Conservation (phyloP, 2,797 vertebrate genomes). For the Periophthalmus magnuspinnatus region DNA sequence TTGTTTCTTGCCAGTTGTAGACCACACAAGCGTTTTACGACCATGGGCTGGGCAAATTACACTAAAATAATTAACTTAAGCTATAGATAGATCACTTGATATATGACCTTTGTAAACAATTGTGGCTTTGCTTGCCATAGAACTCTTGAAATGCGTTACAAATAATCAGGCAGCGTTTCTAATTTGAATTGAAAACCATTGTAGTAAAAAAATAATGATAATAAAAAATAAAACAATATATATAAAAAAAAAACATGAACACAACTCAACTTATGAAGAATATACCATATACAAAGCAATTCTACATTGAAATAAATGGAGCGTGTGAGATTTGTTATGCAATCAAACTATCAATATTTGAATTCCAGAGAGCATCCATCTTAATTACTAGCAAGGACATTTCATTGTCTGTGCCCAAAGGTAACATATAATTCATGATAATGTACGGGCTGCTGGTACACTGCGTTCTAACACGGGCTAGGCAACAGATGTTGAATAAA, state of each 20-base stretch:
- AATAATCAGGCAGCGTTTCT: too few relatives aligned
- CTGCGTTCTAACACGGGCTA: slow-evolving; percentile 2
- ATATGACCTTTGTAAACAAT: neutral
- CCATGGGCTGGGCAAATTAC: neutral
- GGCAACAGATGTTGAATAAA: slow-evolving; percentile 15
- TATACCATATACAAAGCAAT: neutral
- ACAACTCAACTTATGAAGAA: neutral
- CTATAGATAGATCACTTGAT: neutral
- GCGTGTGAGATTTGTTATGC: neutral
- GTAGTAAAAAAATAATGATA: too few relatives aligned
- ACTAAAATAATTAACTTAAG: neutral
- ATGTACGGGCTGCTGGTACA: neutral
- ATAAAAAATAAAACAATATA: too few relatives aligned
- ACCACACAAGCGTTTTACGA: neutral
- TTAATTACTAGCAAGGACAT: neutral
- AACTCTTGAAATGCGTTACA: neutral
- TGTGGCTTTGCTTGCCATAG: neutral
- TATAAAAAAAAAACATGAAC: neutral
- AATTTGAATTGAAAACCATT: too few relatives aligned
- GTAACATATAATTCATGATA: slow-evolving; percentile 5
- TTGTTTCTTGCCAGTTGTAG: neutral
- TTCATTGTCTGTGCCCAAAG: neutral
- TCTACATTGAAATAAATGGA: neutral
- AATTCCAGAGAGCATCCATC: neutral
- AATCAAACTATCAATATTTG: neutral